These are phyloP conservation scores for Emydura subglobosa DNA, from an alignment of 2,113 vertebrate genomes.

Conservation along the genomic window DNA sequence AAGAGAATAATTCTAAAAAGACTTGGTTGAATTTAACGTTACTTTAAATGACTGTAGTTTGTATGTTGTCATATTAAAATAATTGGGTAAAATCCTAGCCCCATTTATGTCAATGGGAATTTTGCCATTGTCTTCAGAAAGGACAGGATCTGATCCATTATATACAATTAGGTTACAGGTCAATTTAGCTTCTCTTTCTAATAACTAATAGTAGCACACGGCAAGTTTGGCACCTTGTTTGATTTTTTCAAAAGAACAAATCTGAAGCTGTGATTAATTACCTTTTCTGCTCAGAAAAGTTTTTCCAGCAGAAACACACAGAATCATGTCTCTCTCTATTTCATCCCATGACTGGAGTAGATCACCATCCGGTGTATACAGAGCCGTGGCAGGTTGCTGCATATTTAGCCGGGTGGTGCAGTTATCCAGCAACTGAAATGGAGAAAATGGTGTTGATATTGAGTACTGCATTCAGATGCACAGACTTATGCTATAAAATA, in stretches of 20 bases:
- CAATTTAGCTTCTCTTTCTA: neutral
- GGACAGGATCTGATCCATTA: neutral
- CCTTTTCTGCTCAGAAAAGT: conserved; percentile 56
- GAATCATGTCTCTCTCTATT: conserved; percentile 32
- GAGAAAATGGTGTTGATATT: neutral
- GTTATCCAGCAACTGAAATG: conserved; percentile 53
- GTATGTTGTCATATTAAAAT: neutral
- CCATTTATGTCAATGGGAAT: neutral
- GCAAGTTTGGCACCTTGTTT: conserved; percentile 27
- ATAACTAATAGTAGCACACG: neutral
- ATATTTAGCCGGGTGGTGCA: conserved; percentile 52
- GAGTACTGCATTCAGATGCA: accelerated
- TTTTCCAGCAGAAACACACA: conserved; percentile 65
- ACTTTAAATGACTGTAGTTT: neutral
- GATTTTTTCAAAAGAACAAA: neutral
- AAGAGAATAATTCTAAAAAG: neutral
- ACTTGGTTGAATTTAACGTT: neutral
- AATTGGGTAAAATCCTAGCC: neutral
- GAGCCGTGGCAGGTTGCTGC: conserved; percentile 35
- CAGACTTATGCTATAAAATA: neutral
- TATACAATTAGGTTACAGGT: neutral
- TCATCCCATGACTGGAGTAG: conserved; percentile 39
- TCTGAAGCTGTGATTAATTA: conserved; percentile 27
- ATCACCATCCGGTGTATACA: conserved; percentile 18
- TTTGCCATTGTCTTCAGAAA: neutral